Evolutionary conservation across 2,888 invertebrate species (phyloP), one percentile per base, ranked within the genome.

Genomic region (Endotricha flammealis): DNA sequence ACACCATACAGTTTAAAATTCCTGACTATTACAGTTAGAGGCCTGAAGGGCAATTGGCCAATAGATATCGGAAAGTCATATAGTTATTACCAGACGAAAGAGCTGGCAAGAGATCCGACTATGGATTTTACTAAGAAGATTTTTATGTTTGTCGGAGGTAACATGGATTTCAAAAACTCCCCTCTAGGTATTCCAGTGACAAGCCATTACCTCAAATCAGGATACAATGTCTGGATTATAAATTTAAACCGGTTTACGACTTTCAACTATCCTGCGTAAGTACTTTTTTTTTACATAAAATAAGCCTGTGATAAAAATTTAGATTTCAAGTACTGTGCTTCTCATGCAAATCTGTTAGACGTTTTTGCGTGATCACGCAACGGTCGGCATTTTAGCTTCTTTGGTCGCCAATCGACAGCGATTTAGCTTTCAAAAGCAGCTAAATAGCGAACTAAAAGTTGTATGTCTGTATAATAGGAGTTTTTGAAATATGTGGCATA

Each of bases 171-270:
- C 6, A 8, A 8, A 3, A 22, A 22, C 23, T 22, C 9, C 6
- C 23, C 23, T 22, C 3, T 7, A 2, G 23, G n/a, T n/a, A 22
- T 8, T 3, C 8, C 9, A n/a, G 1, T 59, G 48, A 40, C 60
- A 47, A 30, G 65, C 67, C 1, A 5, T 65, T 12, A 3, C 67
- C 6, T 66, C 54, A 29, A 48, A 60, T 1, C 53, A 20, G 50
- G 61, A 0, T 67, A 70, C 23, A 62, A 64, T 32, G 61, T 54
- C 0, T 32, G 62, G 1, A 9, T 55, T 7, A 12, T 64, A 39
- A 59, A 64, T 11, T 44, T 22, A 9, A n/a, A 22, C 7, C 8
- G 9, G 9, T 22, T 22, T 5, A 9, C 9, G 2, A 22, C 23
- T 9, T n/a, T 22, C n/a, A 9, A 22, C 2, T 22, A 22, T 9